Evolutionary conservation across 2,888 invertebrate genomes (phyloP).

Genomic region (Epinotia nisella): DNA sequence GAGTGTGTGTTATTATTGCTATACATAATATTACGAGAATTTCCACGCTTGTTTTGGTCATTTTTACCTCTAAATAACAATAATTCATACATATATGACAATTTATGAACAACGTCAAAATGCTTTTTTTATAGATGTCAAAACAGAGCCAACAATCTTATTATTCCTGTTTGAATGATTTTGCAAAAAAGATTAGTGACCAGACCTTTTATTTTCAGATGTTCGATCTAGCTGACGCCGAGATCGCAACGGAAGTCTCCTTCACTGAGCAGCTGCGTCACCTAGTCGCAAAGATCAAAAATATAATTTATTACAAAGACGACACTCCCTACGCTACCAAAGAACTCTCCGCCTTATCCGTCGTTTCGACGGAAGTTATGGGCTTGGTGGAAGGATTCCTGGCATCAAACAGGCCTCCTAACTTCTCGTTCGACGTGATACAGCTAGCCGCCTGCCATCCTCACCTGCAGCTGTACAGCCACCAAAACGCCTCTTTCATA

Average conservation of each 20-base stretch:
- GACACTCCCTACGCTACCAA: slow-evolving; percentile 78
- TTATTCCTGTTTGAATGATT: background rate
- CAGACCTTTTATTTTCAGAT: slow-evolving; percentile 82
- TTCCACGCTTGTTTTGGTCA: slow-evolving; percentile 22
- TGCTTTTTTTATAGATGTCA: background rate
- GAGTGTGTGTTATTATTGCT: slow-evolving; percentile 44
- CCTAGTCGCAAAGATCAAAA: slow-evolving; percentile 80
- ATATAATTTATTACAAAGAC: slow-evolving; percentile 76
- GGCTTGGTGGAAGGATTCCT: slow-evolving; percentile 86
- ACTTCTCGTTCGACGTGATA: slow-evolving; percentile 75
- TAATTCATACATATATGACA: slow-evolving; percentile 28
- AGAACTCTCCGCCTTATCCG: slow-evolving; percentile 83
- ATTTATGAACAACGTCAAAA: slow-evolving; percentile 19
- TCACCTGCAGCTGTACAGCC: slow-evolving; percentile 78
- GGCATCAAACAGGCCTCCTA: slow-evolving; percentile 77
- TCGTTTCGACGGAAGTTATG: slow-evolving; percentile 85
- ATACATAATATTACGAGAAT: slow-evolving; percentile 48
- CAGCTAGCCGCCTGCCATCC: slow-evolving; percentile 77
- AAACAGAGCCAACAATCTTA: background rate
- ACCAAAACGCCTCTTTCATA: slow-evolving; percentile 79
- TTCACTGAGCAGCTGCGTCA: slow-evolving; percentile 87
- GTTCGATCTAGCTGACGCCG: slow-evolving; percentile 87
- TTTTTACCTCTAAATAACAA: slow-evolving; percentile 27
- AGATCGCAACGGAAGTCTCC: slow-evolving; percentile 87
- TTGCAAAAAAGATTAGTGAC: background rate